Conservation (phyloP, 2,888 invertebrate species). For the Meiosimyza decipiens region DNA sequence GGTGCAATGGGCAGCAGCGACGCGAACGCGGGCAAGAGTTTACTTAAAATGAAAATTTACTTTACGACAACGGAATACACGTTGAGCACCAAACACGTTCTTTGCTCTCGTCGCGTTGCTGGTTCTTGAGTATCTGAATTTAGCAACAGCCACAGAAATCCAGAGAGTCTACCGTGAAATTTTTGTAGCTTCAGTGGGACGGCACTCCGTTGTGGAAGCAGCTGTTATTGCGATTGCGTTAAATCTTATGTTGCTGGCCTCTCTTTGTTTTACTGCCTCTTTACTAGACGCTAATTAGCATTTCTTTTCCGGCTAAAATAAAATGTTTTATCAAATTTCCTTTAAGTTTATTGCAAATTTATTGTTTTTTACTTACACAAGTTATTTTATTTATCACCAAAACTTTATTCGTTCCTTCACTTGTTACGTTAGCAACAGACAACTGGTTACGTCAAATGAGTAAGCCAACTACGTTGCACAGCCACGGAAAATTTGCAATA, state of each 20-base stretch:
- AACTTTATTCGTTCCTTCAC: slow-evolving; percentile 35
- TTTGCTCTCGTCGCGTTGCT: slow-evolving; percentile 55
- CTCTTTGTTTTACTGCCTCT: slow-evolving; percentile 1
- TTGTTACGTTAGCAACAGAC: slow-evolving; percentile 24
- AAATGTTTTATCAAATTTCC: neutral
- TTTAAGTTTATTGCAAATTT: neutral
- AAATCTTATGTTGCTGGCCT: slow-evolving; percentile 6
- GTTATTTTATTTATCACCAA: slow-evolving; percentile 23
- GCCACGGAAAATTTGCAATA: neutral
- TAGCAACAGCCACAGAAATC: neutral
- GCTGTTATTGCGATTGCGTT: slow-evolving; percentile 52
- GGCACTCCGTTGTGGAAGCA: slow-evolving; percentile 5
- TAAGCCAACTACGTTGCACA: slow-evolving; percentile 36
- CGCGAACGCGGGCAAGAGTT: neutral
- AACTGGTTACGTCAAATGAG: slow-evolving; percentile 39
- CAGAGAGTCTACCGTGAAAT: slow-evolving; percentile 37
- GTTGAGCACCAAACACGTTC: slow-evolving; percentile 44
- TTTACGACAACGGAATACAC: slow-evolving; percentile 13
- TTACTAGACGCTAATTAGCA: slow-evolving; percentile 25
- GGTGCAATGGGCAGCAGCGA: slow-evolving; percentile 4
- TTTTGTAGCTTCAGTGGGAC: neutral
- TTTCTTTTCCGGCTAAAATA: slow-evolving; percentile 10
- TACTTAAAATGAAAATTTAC: neutral
- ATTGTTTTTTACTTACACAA: slow-evolving; percentile 38
- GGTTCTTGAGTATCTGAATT: slow-evolving; percentile 55